Conservation (phyloP, 2,888 invertebrate species). For the Cryptosula pallasiana region DNA sequence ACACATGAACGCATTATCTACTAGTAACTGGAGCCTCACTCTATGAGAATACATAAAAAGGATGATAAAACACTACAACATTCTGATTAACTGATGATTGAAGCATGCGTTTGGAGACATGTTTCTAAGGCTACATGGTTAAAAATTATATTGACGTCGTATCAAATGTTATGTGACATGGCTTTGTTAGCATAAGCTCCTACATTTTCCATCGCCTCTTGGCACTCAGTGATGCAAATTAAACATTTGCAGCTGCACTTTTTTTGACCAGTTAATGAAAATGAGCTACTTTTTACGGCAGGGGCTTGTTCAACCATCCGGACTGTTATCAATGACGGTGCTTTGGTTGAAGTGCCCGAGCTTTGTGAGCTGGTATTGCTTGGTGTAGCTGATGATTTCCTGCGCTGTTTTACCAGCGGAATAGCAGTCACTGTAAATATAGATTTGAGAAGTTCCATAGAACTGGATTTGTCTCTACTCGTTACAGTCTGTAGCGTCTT, state of each 20-base stretch:
- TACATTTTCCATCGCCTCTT: background rate
- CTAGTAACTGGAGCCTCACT: no score
- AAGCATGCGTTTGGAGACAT: no score
- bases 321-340: background rate
- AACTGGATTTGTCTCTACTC: background rate
- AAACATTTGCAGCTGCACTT: background rate
- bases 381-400: background rate
- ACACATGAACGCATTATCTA: no score
- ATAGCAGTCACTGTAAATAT: slow-evolving; percentile 5
- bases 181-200: background rate
- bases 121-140: no score
- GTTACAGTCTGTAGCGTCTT: background rate
- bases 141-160: no score
- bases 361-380: background rate
- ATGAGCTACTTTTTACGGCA: background rate
- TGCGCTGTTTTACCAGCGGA: background rate
- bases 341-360: background rate
- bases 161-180: no score
- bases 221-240: background rate
- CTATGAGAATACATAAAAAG: no score
- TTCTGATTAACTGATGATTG: no score
- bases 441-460: background rate
- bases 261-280: background rate
- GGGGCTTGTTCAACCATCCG: background rate
- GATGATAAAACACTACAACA: no score